Percentiles rank a stretch among this genome's conserved stretches.
These are phyloP conservation scores for Spodoptera litura DNA, from an alignment of 1,140 invertebrate genomes.

Conservation along the genomic window DNA sequence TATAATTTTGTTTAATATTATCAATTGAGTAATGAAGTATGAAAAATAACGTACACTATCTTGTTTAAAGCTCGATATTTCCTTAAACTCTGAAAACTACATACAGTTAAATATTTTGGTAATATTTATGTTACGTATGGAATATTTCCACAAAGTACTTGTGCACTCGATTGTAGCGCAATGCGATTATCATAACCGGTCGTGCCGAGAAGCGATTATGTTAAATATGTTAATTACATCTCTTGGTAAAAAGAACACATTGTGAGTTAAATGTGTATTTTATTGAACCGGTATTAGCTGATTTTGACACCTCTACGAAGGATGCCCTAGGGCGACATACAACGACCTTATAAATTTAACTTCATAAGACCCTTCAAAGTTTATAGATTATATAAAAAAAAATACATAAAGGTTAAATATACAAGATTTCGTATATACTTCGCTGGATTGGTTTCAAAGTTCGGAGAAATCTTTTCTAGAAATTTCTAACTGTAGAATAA, in stretches of 20 bases:
- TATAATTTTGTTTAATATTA: too few relatives aligned
- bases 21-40: not conserved
- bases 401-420: too few relatives aligned
- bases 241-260: conserved; percentile 59
- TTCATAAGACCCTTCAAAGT: not conserved
- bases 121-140: not conserved
- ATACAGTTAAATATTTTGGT: not conserved
- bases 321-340: not conserved
- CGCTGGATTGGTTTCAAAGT: too few relatives aligned
- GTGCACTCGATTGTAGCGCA: conserved; percentile 52
- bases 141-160: conserved; percentile 3
- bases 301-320: conserved; percentile 18
- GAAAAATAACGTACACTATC: not conserved
- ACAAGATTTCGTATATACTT: too few relatives aligned
- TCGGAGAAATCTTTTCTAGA: too few relatives aligned
- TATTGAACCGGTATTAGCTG: conserved; percentile 50
- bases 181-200: conserved; percentile 68
- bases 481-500: too few relatives aligned
- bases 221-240: conserved; percentile 65
- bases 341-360: conserved; percentile 13
- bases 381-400: not conserved
- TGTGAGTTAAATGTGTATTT: conserved; percentile 64
- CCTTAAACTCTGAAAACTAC: too few relatives aligned
- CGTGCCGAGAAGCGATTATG: conserved; percentile 60
- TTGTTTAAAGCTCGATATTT: too few relatives aligned